Conservation (phyloP, 2,113 vertebrate genomes). For the Charina bottae region DNA sequence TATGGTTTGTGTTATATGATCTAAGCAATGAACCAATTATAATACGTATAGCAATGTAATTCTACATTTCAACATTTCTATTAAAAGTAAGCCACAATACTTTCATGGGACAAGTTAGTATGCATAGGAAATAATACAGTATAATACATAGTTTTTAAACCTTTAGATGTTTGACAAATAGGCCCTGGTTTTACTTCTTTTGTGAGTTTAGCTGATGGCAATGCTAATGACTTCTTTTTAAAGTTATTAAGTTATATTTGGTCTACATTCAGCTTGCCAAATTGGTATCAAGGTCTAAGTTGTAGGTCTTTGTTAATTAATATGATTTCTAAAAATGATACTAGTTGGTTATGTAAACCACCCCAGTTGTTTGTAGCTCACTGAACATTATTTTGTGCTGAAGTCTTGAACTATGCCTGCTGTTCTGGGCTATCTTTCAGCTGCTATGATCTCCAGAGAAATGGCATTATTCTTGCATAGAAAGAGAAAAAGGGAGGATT, state of each 20-base stretch:
- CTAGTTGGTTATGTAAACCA: conserved; percentile 37
- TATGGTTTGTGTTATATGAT: background rate
- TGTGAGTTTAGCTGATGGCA: conserved; percentile 43
- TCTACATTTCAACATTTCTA: background rate
- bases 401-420: conserved; percentile 38
- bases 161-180: conserved; percentile 58
- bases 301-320: background rate
- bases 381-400: conserved; percentile 51
- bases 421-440: conserved; percentile 67
- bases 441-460: conserved; percentile 69
- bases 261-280: background rate
- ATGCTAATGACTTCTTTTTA: rapidly evolving
- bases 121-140: conserved; percentile 7
- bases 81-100: background rate
- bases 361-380: conserved; percentile 5
- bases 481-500: conserved; percentile 38
- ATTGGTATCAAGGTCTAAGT: background rate
- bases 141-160: conserved; percentile 46
- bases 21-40: conserved; percentile 36
- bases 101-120: background rate
- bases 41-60: conserved; percentile 20
- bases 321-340: conserved; percentile 34
- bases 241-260: conserved; percentile 8
- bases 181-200: conserved; percentile 46
- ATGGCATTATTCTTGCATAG: conserved; percentile 67